Percentiles rank a stretch among this genome's conserved stretches.
phyloP scores from a whole-genome alignment of 2,113 vertebrate genomes.

The Saguinus midas region DNA sequence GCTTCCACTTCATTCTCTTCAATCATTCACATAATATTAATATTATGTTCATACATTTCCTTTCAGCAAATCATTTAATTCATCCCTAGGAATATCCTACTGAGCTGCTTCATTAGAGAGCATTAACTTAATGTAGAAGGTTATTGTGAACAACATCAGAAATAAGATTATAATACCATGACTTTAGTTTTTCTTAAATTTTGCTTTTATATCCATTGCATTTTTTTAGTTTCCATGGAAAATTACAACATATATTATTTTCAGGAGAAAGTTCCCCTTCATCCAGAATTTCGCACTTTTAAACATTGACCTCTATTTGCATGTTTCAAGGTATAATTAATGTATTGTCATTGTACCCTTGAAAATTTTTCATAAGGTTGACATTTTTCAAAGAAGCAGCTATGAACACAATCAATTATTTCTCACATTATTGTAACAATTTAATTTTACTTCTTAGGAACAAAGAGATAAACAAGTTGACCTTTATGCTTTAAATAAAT shows the following conservation, averaged over 20 bases:
- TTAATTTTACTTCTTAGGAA: slow-evolving; percentile 54
- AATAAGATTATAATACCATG: background rate
- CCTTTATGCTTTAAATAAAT: slow-evolving; percentile 61
- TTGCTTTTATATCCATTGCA: background rate
- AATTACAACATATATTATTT: slow-evolving; percentile 20
- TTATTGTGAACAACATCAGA: background rate
- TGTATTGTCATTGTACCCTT: background rate
- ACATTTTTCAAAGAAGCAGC: slow-evolving; percentile 61
- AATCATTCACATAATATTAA: background rate
- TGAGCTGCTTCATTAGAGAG: background rate
- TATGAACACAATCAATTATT: slow-evolving; percentile 56
- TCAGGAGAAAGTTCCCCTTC: background rate
- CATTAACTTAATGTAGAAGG: background rate
- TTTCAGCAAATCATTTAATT: background rate
- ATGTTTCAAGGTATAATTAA: slow-evolving; percentile 46
- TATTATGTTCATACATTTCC: background rate
- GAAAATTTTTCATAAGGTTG: slow-evolving; percentile 36
- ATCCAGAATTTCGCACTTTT: slow-evolving; percentile 21
- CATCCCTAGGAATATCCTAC: background rate
- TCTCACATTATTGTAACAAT: slow-evolving; percentile 38
- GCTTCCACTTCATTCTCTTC: background rate
- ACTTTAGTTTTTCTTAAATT: background rate
- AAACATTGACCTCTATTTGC: slow-evolving; percentile 27
- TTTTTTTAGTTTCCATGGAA: background rate
- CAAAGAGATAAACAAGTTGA: slow-evolving; percentile 62